phyloP scores from a whole-genome alignment of 2,113 vertebrate genomes.

The Lepus timidus region DNA sequence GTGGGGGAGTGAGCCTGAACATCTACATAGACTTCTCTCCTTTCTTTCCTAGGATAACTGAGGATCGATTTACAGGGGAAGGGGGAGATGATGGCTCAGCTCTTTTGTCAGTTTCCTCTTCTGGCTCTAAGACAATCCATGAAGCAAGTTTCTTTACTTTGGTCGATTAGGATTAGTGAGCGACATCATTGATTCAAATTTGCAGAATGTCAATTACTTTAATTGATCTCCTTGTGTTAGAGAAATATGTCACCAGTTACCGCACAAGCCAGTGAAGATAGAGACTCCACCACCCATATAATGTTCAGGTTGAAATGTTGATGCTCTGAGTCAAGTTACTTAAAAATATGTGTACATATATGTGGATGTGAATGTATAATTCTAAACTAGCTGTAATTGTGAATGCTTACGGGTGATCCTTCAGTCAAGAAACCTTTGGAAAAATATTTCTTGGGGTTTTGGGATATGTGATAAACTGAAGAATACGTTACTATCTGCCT shows the following conservation, averaged over 20 bases:
- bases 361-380: conserved; percentile 16
- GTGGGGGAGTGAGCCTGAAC: background rate
- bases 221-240: conserved; percentile 50
- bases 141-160: conserved; percentile 49
- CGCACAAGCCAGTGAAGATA: conserved; percentile 49
- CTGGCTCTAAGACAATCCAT: conserved; percentile 36
- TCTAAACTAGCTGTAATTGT: conserved; percentile 55
- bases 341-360: background rate
- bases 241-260: conserved; percentile 39
- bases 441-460: conserved; percentile 26
- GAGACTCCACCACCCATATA: conserved; percentile 7
- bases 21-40: background rate
- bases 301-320: conserved; percentile 58
- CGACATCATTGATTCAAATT: conserved; percentile 50
- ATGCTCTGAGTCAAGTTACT: conserved; percentile 58
- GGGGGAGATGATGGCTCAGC: background rate
- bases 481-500: conserved; percentile 41
- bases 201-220: conserved; percentile 62
- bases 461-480: conserved; percentile 37
- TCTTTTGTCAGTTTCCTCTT: conserved; percentile 47
- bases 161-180: conserved; percentile 22
- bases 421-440: conserved; percentile 52
- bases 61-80: conserved; percentile 11
- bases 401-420: conserved; percentile 42
- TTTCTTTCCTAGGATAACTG: conserved; percentile 43